Base-by-base conservation (phyloP, 2,113 vertebrate species). In the Ophthalmolycus amberensis region DNA sequence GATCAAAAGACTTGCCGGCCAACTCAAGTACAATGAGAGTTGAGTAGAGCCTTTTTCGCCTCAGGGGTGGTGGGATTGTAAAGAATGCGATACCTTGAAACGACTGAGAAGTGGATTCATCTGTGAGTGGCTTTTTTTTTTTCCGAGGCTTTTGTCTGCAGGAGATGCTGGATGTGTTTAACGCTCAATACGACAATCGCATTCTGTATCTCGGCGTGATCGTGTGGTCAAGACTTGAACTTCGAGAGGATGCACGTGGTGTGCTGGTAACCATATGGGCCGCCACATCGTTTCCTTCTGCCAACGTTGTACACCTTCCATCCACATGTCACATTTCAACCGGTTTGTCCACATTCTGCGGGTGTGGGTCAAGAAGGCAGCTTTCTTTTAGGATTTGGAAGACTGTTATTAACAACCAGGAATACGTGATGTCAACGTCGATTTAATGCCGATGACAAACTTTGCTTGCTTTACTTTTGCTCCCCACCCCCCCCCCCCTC, bases 71-170 rank as follows among this genome's bases (percentile, higher is more conserved):
- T 54, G 68, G 69, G 80, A 83, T 71, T 48, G 69, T 64, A 70
- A 82, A 79, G 88, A 91, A 86, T 78, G 82, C 62, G 87, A 88
- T 83, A 91, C 79, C 74, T 84, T 79, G 72, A 89, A 79, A 77
- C 6, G 32, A 81, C 63, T n/a, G 79, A 83, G 67, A 67, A 44
- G 82, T 34, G 79, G 63, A 80, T 80, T 89, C 70, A 84, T 85
- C 60, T 72, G 72, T 4, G 8, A 65, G 79, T 48, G 32, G 20
- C n/a, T 72, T 50, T 50, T 20, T 18, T 50, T 20, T 20, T 50
- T 15, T 59, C 59, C 46, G 22, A 76, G 5, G 75, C 68, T 85
- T 60, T 88, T 75, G 74, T 81, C 87, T 78, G 70, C 59, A 85
- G 60, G 79, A 80, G 72, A 85, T 71, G 68, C 42, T 71, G 68